Conservation (phyloP, 2,797 vertebrate genomes). For the Agapornis canus region DNA sequence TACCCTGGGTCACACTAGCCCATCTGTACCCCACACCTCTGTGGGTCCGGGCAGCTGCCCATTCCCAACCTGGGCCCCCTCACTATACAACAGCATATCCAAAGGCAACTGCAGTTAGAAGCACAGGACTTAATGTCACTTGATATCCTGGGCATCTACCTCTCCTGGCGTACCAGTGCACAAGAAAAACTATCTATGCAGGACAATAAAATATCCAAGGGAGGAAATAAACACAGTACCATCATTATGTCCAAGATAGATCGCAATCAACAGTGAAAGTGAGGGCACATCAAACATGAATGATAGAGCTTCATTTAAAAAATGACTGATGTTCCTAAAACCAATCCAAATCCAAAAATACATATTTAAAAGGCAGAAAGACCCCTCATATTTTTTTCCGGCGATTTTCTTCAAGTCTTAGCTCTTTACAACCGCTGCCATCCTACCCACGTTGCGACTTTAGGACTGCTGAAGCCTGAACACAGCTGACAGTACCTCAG, state of each 20-base stretch:
- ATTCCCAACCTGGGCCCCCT: fast-evolving
- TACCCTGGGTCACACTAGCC: not conserved
- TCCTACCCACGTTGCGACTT: not conserved
- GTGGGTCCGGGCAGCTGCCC: not conserved
- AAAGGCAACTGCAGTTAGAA: not conserved
- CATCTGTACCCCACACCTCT: not conserved
- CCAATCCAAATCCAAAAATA: not conserved
- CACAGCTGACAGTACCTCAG: not conserved
- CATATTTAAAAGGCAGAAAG: not conserved
- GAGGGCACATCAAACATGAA: not conserved
- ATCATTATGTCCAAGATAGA: not conserved
- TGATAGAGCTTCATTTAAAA: not conserved
- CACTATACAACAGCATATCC: not conserved
- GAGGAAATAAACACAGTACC: not conserved
- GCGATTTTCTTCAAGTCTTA: not conserved
- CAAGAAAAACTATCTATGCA: not conserved
- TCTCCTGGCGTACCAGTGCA: not conserved
- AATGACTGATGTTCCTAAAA: not conserved
- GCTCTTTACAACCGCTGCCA: not conserved
- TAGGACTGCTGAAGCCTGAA: not conserved
- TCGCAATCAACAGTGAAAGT: not conserved
- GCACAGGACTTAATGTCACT: not conserved
- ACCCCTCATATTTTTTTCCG: fast-evolving
- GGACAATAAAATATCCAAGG: not conserved
- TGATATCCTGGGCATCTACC: not conserved